These are phyloP conservation scores for Erythrolamprus reginae DNA, from an alignment of 2,113 vertebrate genomes.

Conservation along the genomic window DNA sequence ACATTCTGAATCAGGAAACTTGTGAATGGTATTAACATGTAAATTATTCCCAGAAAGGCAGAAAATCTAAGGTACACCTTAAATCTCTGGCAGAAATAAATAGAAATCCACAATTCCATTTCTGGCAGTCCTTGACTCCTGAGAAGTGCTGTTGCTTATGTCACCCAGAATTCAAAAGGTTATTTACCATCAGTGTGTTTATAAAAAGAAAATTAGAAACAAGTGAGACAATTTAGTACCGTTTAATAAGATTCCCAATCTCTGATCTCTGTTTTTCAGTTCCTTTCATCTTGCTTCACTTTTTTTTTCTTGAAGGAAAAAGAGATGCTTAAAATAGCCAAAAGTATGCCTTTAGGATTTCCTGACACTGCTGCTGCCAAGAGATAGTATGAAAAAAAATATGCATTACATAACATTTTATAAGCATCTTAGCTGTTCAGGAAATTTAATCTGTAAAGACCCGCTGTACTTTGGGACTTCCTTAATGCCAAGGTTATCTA, in stretches of 20 bases:
- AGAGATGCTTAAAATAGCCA: background rate
- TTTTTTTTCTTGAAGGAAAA: background rate
- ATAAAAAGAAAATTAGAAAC: background rate
- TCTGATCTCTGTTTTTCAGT: background rate
- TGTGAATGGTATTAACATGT: background rate
- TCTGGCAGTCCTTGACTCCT: background rate
- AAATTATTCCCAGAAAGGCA: background rate
- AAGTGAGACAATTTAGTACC: background rate
- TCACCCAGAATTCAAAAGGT: background rate
- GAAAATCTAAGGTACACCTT: background rate
- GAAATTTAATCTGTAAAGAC: slow-evolving; percentile 57
- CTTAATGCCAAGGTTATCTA: slow-evolving; percentile 46
- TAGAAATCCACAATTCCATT: background rate
- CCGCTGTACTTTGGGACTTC: slow-evolving; percentile 51
- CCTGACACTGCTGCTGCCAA: background rate
- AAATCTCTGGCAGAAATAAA: background rate
- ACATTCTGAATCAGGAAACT: background rate
- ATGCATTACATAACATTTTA: slow-evolving; percentile 40
- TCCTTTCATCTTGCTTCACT: background rate
- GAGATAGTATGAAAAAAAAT: slow-evolving; percentile 41
- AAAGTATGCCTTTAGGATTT: slow-evolving; percentile 10
- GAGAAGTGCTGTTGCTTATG: background rate
- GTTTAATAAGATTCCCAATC: background rate
- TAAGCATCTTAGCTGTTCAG: slow-evolving; percentile 38
- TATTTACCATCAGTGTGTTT: background rate